phyloP scores from a whole-genome alignment of 2,797 vertebrate genomes.

The Pantherophis vulpinus region DNA sequence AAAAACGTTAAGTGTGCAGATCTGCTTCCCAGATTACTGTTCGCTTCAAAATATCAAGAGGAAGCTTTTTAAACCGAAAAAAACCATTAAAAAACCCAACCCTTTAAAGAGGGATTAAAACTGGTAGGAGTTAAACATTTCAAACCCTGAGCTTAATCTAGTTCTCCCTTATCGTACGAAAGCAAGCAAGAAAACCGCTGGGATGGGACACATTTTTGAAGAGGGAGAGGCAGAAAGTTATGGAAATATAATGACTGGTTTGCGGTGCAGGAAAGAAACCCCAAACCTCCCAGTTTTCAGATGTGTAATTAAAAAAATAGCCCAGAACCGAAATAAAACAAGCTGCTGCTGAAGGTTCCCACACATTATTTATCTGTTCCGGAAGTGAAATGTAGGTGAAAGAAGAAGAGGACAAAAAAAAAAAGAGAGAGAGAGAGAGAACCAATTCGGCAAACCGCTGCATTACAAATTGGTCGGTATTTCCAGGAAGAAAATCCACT shows the following conservation, averaged over 20 bases:
- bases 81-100: not conserved
- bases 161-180: not conserved
- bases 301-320: not conserved
- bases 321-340: not conserved
- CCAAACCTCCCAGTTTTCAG: too few relatives aligned
- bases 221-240: not conserved
- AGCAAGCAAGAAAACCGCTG: not conserved
- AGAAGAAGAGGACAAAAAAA: not conserved
- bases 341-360: not conserved
- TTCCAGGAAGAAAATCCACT: not conserved
- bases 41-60: not conserved
- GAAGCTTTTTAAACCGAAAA: not conserved
- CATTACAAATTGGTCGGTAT: not conserved
- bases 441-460: not conserved
- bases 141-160: not conserved
- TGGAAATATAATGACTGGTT: not conserved
- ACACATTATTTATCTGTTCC: not conserved
- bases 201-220: not conserved
- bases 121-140: not conserved
- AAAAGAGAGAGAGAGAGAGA: too few relatives aligned
- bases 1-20: accelerated
- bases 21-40: not conserved
- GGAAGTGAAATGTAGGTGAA: not conserved
- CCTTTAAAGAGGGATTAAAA: not conserved
- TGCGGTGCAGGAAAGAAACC: not conserved